phyloP scores from a whole-genome alignment of 1,140 invertebrate species.

The Sesamia nonagrioides region DNA sequence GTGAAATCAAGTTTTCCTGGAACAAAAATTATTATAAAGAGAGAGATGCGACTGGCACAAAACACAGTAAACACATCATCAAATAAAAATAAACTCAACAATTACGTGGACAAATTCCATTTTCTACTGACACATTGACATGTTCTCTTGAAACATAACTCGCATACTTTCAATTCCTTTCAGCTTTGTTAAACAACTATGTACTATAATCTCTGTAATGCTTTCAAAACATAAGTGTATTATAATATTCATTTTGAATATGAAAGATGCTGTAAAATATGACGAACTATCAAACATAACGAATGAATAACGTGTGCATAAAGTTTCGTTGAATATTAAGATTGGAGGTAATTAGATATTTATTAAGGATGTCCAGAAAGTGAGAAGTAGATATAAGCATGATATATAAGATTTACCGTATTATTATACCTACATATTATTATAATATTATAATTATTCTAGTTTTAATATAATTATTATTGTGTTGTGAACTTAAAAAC shows the following conservation, averaged over 20 bases:
- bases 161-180: constrained; percentile 38
- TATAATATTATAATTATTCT: constrained; percentile 51
- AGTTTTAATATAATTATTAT: constrained; percentile 58
- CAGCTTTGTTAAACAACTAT: constrained; percentile 26
- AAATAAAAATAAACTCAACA: background rate
- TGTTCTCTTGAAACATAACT: constrained; percentile 18
- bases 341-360: constrained; percentile 49
- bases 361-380: constrained; percentile 75
- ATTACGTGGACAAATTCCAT: too few relatives aligned
- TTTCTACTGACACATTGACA: background rate
- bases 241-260: background rate
- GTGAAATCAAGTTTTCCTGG: background rate
- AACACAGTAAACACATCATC: constrained; percentile 11
- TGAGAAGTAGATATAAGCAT: constrained; percentile 71
- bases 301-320: background rate
- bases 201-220: background rate
- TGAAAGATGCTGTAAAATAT: background rate
- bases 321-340: constrained; percentile 8
- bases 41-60: constrained; percentile 6
- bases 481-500: constrained; percentile 61
- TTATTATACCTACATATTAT: constrained; percentile 49
- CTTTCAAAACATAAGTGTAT: constrained; percentile 15
- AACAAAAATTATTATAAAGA: background rate
- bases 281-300: background rate
- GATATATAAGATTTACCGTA: constrained; percentile 53